phyloP scores from a whole-genome alignment of 2,888 invertebrate genomes.

The Euphydryas editha region DNA sequence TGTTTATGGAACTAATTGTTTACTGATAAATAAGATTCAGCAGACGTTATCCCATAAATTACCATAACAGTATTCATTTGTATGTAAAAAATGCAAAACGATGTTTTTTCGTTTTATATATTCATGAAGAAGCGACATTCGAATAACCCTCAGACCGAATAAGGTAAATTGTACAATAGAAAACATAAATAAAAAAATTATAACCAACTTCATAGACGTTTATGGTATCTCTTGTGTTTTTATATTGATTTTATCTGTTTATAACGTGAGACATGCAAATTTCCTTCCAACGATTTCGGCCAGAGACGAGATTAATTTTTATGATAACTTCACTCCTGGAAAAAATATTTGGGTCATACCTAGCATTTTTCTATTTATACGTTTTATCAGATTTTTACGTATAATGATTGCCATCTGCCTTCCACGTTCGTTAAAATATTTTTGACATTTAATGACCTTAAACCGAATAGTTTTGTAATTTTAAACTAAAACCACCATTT shows the following conservation, averaged over 20 bases:
- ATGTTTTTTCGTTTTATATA: constrained; percentile 21
- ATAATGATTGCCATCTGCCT: no score
- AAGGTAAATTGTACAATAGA: constrained; percentile 10
- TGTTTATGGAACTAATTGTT: constrained; percentile 2
- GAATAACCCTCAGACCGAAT: constrained; percentile 14
- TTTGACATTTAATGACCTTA: no score
- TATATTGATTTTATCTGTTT: neutral
- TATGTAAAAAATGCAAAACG: constrained; percentile 22
- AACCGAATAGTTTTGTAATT: no score
- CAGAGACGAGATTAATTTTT: no score
- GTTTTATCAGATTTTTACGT: no score
- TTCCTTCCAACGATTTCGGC: no score
- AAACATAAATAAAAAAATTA: neutral
- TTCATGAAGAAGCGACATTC: constrained; percentile 23
- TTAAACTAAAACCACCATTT: no score
- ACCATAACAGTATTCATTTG: constrained; percentile 25
- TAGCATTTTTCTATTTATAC: no score
- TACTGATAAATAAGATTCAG: neutral
- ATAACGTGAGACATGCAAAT: no score
- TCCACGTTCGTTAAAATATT: no score
- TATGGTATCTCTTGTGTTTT: neutral
- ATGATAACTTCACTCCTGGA: no score
- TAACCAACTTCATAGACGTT: neutral
- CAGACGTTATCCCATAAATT: constrained; percentile 15
- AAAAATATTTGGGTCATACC: no score